Evolutionary conservation across 2,888 invertebrate species (phyloP).

Genomic region (Nyleta sp.): DNA sequence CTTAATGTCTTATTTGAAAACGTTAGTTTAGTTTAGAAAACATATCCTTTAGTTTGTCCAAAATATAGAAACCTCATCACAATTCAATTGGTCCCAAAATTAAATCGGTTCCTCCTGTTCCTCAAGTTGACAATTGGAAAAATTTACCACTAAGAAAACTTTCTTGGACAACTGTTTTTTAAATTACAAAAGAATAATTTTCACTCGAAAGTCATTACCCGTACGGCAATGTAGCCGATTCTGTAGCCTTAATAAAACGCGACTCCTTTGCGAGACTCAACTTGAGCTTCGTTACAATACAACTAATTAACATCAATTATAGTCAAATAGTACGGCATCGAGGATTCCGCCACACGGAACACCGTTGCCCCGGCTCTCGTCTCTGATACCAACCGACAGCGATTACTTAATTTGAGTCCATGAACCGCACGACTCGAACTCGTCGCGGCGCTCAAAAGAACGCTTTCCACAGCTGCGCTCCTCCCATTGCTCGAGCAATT

Average conservation of each 20-base stretch:
- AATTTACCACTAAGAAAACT: no score
- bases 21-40: no score
- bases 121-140: no score
- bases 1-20: not conserved
- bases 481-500: constrained; percentile 49
- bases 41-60: no score
- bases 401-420: constrained; percentile 50
- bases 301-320: constrained; percentile 12
- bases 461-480: constrained; percentile 42
- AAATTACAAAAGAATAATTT: no score
- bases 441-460: constrained; percentile 23
- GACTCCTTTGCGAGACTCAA: not conserved
- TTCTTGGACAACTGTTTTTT: no score
- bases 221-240: no score
- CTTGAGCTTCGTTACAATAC: constrained; percentile 19
- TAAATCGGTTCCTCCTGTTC: no score
- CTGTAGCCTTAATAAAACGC: constrained; percentile 22
- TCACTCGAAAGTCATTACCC: no score
- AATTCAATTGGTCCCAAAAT: no score
- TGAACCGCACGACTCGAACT: constrained; percentile 32
- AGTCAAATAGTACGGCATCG: constrained; percentile 25
- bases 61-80: no score
- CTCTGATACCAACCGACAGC: constrained; percentile 24
- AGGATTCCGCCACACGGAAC: not conserved
- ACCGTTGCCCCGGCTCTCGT: constrained; percentile 13